Evolutionary conservation across 1,140 invertebrate genomes (phyloP).

Genomic region (Oppia nitens): DNA sequence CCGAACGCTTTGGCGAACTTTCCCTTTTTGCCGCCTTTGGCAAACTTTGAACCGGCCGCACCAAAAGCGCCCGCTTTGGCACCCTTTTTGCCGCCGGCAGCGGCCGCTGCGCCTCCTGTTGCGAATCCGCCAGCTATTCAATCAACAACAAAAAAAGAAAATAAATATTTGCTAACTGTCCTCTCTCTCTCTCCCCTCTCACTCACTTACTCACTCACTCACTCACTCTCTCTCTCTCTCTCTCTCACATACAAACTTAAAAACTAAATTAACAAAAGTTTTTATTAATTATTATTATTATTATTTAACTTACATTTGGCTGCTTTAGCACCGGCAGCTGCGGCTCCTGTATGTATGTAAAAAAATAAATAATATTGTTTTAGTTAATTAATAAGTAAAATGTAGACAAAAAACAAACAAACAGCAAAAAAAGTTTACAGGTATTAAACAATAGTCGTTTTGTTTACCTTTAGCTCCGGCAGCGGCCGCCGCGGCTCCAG

Average conservation of each 20-base stretch:
- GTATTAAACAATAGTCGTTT: not conserved
- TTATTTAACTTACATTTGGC: not conserved
- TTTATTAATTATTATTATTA: too few relatives aligned
- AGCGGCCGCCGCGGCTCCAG: not conserved
- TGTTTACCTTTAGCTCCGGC: not conserved
- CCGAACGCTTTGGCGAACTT: not conserved
- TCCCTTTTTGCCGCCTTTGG: not conserved
- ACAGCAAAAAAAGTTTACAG: too few relatives aligned
- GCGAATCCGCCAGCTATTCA: constrained; percentile 7
- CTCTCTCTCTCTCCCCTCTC: not conserved
- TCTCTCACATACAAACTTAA: too few relatives aligned
- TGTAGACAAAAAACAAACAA: too few relatives aligned
- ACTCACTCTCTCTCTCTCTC: too few relatives aligned
- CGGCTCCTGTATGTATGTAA: not conserved
- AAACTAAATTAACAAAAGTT: too few relatives aligned
- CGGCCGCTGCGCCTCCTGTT: constrained; percentile 1
- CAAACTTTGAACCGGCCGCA: not conserved
- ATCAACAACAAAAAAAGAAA: too few relatives aligned
- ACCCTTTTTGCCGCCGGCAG: not conserved
- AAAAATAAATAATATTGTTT: not conserved
- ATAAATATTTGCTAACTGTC: too few relatives aligned
- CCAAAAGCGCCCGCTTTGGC: not conserved
- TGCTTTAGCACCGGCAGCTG: not conserved
- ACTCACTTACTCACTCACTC: too few relatives aligned
- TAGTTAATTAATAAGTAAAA: too few relatives aligned